Evolutionary conservation across 2,888 invertebrate genomes (phyloP), one percentile per base, ranked within the genome.

Genomic region (Piscicola geometra): DNA sequence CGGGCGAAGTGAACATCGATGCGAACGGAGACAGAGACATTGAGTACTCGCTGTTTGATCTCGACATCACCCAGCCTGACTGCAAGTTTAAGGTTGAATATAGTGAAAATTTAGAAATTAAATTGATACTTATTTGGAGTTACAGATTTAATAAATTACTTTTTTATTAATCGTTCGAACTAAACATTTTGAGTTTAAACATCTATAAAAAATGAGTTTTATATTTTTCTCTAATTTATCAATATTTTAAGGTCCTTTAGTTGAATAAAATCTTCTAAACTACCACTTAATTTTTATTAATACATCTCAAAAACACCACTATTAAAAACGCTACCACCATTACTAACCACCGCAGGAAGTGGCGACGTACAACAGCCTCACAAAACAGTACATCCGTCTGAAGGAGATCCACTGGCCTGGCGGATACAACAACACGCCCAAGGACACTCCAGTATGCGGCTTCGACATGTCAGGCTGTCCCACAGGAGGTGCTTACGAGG

Each of bases 1-100:
- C 94, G 0, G 94, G 94, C 0, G 92, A 91, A 81, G 94, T 97
- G 35, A 91, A 92, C 75, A 95, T 98, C 81, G 94, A 98, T 84
- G 89, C 89, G 32, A 97, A 97, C 85, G 97, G 96, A 0, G 96
- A 97, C 85, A 89, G 96, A 68, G 92, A 94, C 78, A 93, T 93
- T 0, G 93, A 94, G 76, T 98, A 97, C 84, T 94, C 96, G 0
- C 87, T 98, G 70, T 88, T 97, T 69, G 94, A 96, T 83, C 91
- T 96, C 90, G 91, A 97, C 85, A 92, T 92, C 0, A 86, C 85
- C 1, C 47, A 71, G n/a, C 47, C 41, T 1, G 52, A 71, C 50
- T 41, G 50, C 5, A 71, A 71, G 50, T 71, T 71, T 21, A 52
- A 71, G 52, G 71, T 71, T n/a, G n/a, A n/a, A n/a, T n/a, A n/a